A percentile compares a stretch with the other conserved stretches of the same genome.
phyloP scores from a whole-genome alignment of 1,140 invertebrate species.

The Ruditapes philippinarum region DNA sequence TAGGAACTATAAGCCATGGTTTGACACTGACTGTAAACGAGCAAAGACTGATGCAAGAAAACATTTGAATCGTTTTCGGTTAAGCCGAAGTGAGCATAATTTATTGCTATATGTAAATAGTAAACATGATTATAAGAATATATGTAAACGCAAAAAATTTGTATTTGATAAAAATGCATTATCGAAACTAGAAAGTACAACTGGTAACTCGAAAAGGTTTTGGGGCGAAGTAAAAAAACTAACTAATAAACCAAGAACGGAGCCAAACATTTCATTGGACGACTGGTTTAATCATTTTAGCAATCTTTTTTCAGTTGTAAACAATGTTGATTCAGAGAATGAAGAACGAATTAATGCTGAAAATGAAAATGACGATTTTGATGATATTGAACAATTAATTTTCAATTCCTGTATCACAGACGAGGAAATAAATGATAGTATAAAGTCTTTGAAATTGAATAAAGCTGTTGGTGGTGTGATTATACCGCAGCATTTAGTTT shows the following conservation, averaged over 20 bases:
- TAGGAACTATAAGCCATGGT: neutral
- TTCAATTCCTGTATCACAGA: neutral
- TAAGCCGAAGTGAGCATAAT: neutral
- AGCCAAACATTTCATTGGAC: neutral
- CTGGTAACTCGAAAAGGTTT: neutral
- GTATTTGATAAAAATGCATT: neutral
- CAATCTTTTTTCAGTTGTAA: neutral
- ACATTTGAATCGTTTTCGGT: neutral
- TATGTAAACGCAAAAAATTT: neutral
- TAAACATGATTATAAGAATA: neutral
- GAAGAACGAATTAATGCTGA: neutral
- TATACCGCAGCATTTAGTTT: neutral
- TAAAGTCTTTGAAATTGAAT: neutral
- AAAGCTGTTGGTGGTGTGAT: slow-evolving; percentile 1
- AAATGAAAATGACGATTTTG: neutral
- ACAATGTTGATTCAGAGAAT: neutral
- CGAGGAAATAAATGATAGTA: neutral
- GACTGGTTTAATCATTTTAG: slow-evolving; percentile 10
- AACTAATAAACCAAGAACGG: neutral
- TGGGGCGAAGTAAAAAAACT: neutral
- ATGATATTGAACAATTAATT: neutral
- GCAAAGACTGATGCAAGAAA: neutral
- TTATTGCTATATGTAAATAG: neutral
- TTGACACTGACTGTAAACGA: neutral
- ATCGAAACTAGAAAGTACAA: neutral